These are phyloP conservation scores for Masticophis lateralis DNA, from an alignment of 2,797 vertebrate genomes.

Conservation along the genomic window DNA sequence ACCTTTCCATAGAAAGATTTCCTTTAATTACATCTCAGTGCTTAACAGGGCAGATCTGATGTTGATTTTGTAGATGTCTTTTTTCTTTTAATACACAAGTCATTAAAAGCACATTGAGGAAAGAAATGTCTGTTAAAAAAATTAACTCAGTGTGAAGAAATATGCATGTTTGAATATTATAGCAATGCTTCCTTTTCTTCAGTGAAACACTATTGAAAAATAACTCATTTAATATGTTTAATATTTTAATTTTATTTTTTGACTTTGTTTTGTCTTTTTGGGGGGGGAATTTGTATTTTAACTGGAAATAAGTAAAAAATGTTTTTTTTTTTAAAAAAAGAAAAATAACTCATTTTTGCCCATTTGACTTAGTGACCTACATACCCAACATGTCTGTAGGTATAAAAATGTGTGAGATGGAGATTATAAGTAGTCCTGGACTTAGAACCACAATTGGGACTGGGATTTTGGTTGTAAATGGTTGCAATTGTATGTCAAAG, in stretches of 20 bases:
- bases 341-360: not conserved
- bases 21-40: constrained; percentile 12
- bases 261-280: not conserved
- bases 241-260: not conserved
- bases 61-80: not conserved
- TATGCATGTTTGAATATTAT: not conserved
- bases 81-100: not conserved
- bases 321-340: not conserved
- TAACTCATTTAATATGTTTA: not conserved
- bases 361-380: not conserved
- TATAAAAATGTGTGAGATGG: not conserved
- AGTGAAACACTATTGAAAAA: not conserved
- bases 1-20: constrained; percentile 29
- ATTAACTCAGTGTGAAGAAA: not conserved
- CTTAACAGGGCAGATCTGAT: constrained; percentile 8
- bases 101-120: not conserved
- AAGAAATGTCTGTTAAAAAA: not conserved
- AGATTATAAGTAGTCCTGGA: not conserved
- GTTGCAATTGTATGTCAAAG: not conserved
- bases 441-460: not conserved
- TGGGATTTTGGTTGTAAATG: not conserved
- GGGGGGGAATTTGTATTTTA: not conserved
- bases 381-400: not conserved
- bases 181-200: not conserved
- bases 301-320: not conserved